phyloP scores from a whole-genome alignment of 2,888 invertebrate genomes.

The Himalopsyche japonica region DNA sequence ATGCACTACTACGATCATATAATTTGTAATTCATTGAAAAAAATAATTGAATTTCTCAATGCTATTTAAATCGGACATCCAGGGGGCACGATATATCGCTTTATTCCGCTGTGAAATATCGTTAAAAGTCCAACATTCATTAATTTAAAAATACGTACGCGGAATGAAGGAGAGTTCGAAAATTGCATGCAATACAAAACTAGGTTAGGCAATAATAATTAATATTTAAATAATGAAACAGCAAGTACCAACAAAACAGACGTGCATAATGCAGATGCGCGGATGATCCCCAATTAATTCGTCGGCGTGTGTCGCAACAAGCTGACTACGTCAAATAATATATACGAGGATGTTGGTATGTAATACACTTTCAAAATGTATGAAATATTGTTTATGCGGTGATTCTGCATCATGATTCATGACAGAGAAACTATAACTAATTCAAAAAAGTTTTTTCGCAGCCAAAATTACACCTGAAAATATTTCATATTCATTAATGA shows the following conservation, averaged over 20 bases:
- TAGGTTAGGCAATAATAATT: background rate
- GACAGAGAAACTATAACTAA: background rate
- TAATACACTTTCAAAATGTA: no score
- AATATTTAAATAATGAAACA: constrained; percentile 6
- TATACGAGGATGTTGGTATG: background rate
- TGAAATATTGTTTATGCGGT: no score
- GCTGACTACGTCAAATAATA: no score
- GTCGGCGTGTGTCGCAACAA: background rate
- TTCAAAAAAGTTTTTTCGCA: background rate
- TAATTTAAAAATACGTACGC: background rate
- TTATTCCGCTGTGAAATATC: background rate
- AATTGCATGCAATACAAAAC: background rate
- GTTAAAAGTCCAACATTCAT: background rate
- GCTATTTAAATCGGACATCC: no score
- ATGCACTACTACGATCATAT: no score
- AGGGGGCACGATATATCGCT: no score
- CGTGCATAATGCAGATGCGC: background rate
- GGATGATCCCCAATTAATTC: constrained; percentile 2
- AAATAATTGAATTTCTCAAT: no score
- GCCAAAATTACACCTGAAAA: background rate
- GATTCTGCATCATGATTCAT: background rate
- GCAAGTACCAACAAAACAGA: background rate
- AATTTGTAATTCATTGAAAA: no score
- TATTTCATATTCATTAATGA: background rate
- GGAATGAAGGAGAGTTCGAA: background rate